Evolutionary conservation across 2,113 vertebrate species (phyloP).

Genomic region (Erythrocebus patas): DNA sequence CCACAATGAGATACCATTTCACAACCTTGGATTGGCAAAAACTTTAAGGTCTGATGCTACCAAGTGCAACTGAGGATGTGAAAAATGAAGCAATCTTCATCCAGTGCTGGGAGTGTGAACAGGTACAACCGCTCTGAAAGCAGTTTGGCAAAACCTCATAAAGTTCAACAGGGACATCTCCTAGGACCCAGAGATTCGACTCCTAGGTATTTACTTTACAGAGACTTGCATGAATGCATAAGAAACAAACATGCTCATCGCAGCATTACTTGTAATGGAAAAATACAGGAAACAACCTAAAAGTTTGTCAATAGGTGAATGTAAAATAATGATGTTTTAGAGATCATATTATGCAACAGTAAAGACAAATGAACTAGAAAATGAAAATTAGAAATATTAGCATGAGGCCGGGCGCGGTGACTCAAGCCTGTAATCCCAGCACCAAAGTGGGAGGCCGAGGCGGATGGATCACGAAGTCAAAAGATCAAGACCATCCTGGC

Average conservation of each 20-base stretch:
- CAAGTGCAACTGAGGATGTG: not conserved
- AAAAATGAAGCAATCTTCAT: not conserved
- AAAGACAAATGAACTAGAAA: not conserved
- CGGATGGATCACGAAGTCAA: no score
- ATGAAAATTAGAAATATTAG: not conserved
- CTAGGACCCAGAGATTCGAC: not conserved
- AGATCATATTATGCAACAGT: not conserved
- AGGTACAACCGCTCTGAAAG: not conserved
- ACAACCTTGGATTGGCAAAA: not conserved
- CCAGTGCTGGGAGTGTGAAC: fast-evolving
- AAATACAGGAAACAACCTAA: not conserved
- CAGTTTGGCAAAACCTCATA: fast-evolving
- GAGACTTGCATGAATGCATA: not conserved
- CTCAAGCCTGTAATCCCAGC: no score
- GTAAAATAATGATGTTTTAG: not conserved
- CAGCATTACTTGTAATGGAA: not conserved
- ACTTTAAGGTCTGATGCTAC: not conserved
- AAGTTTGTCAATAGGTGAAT: not conserved
- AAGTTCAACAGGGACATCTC: no score
- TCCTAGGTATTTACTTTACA: not conserved
- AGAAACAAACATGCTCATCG: not conserved
- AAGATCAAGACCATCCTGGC: no score
- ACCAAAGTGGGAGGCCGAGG: no score
- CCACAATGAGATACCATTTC: not conserved
- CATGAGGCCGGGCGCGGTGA: no score